phyloP scores from a whole-genome alignment of 2,888 invertebrate species.

The Drosophila buzzatii region DNA sequence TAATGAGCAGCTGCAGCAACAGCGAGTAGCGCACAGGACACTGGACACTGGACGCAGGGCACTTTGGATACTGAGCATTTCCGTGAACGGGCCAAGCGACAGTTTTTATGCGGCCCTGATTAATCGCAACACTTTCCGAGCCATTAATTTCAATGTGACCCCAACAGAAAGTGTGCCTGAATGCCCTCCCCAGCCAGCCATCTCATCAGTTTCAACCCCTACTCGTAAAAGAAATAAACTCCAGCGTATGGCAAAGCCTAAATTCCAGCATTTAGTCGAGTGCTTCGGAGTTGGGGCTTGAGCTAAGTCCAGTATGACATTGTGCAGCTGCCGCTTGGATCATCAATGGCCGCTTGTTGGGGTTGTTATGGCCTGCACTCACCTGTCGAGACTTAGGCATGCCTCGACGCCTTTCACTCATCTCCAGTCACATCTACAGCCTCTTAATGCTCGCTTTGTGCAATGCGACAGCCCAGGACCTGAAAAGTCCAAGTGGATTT shows the following conservation, averaged over 20 bases:
- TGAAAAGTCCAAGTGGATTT: slow-evolving; percentile 34
- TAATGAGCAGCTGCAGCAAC: slow-evolving; percentile 64
- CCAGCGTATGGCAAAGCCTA: slow-evolving; percentile 27
- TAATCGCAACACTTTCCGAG: slow-evolving; percentile 82
- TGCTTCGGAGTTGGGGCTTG: slow-evolving; percentile 1
- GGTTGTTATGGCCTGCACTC: slow-evolving; percentile 29
- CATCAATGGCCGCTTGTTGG: slow-evolving; percentile 41
- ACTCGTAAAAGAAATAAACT: slow-evolving; percentile 5
- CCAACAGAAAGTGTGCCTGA: slow-evolving; percentile 16
- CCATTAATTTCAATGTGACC: slow-evolving; percentile 75
- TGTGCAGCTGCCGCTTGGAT: slow-evolving; percentile 38
- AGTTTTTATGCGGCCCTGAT: slow-evolving; percentile 67
- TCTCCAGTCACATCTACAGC: slow-evolving; percentile 14
- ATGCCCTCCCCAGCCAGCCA: background rate
- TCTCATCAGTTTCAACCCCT: background rate
- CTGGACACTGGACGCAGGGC: slow-evolving; percentile 23
- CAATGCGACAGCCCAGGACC: slow-evolving; percentile 29
- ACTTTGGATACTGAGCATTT: slow-evolving; percentile 21
- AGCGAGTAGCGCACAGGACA: slow-evolving; percentile 1
- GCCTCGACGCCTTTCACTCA: slow-evolving; percentile 30
- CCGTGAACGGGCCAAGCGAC: slow-evolving; percentile 38
- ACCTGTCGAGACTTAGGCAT: slow-evolving; percentile 50
- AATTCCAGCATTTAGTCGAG: slow-evolving; percentile 31
- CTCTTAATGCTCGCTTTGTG: slow-evolving; percentile 51
- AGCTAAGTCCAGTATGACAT: slow-evolving; percentile 14